These are phyloP conservation scores for Microchirus variegatus DNA, from an alignment of 2,797 vertebrate species.

Conservation along the genomic window DNA sequence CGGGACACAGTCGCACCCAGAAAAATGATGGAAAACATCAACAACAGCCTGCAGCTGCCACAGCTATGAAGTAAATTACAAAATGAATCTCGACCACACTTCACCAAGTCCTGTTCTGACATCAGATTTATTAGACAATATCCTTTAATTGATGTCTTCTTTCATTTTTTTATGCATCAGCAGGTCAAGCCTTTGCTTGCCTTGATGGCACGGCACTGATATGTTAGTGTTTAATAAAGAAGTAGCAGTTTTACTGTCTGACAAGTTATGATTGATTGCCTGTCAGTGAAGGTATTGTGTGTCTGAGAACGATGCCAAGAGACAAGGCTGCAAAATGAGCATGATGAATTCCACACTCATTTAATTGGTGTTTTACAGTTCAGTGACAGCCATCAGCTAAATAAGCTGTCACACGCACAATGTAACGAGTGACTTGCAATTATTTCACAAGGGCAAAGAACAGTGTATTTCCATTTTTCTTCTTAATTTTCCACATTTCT, in stretches of 20 bases:
- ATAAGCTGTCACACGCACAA: slow-evolving; percentile 61
- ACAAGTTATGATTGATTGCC: slow-evolving; percentile 46
- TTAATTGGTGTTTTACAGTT: slow-evolving; percentile 73
- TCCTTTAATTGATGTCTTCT: background rate
- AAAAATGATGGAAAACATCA: background rate
- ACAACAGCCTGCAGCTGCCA: background rate
- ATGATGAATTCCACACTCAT: slow-evolving; percentile 62
- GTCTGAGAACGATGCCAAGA: slow-evolving; percentile 55
- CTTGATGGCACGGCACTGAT: background rate
- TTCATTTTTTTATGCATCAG: background rate
- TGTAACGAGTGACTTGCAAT: slow-evolving; percentile 46
- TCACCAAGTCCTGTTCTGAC: background rate
- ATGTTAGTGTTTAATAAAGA: slow-evolving; percentile 49
- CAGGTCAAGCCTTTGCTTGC: background rate
- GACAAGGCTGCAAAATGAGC: slow-evolving; percentile 58
- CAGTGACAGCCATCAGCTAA: slow-evolving; percentile 66
- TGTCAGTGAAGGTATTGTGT: slow-evolving; percentile 53
- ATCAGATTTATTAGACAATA: background rate
- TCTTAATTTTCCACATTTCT: slow-evolving; percentile 1
- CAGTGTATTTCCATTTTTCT: background rate
- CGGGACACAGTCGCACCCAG: background rate
- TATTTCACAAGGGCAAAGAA: slow-evolving; percentile 34
- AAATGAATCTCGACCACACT: background rate
- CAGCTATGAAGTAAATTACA: background rate
- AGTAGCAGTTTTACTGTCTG: slow-evolving; percentile 31